Percentiles rank a stretch among this genome's conserved stretches.
Conservation (phyloP, 2,113 vertebrate species). For the Istiophorus platypterus region DNA sequence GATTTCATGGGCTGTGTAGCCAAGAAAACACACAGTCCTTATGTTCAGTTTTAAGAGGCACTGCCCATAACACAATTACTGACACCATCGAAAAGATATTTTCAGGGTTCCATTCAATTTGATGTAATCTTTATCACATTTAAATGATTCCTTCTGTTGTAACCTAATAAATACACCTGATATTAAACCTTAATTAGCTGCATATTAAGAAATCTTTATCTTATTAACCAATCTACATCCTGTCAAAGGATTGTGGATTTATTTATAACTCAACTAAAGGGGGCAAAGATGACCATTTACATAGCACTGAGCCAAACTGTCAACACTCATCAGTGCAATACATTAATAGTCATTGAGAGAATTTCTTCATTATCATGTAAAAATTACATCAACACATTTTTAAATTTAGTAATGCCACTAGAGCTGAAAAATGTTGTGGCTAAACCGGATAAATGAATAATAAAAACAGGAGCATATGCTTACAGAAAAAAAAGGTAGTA, state of each 20-base stretch:
- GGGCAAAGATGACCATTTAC: not conserved
- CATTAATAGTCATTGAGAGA: constrained; percentile 24
- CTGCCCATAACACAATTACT: not conserved
- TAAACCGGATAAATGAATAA: constrained; percentile 71
- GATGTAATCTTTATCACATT: not conserved
- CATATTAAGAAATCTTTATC: constrained; percentile 3
- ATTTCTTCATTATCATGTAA: constrained; percentile 31
- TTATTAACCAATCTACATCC: constrained; percentile 13
- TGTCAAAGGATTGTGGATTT: constrained; percentile 26
- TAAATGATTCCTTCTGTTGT: not conserved
- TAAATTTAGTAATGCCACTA: constrained; percentile 4
- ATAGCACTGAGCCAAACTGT: constrained; percentile 32
- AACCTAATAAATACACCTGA: not conserved
- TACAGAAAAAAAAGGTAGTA: constrained; percentile 79
- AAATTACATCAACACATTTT: not conserved
- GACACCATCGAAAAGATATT: not conserved
- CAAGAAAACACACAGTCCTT: constrained; percentile 42
- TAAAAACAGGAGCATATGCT: constrained; percentile 59
- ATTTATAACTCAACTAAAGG: constrained; percentile 33
- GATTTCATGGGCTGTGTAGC: constrained; percentile 50
- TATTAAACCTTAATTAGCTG: not conserved
- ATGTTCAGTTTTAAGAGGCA: constrained; percentile 9
- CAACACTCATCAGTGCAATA: constrained; percentile 40
- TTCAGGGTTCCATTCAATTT: not conserved
- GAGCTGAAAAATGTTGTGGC: constrained; percentile 57